Evolutionary conservation across 2,888 invertebrate genomes (phyloP).

Genomic region (Torymus tubicola): DNA sequence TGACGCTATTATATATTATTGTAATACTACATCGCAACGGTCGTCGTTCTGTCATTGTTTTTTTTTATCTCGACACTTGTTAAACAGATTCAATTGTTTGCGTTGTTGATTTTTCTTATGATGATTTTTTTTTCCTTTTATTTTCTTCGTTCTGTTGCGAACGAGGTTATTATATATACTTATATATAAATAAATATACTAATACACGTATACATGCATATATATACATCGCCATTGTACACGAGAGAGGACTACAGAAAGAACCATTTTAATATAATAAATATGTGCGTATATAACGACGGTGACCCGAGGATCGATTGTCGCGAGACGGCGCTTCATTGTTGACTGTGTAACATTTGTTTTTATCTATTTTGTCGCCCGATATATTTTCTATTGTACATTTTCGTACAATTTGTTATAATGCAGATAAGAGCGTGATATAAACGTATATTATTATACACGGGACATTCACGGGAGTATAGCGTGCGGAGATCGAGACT

Average conservation of each 20-base stretch:
- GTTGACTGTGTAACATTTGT: slow-evolving; percentile 57
- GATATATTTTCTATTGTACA: slow-evolving; percentile 60
- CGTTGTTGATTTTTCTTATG: neutral
- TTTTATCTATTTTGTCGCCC: slow-evolving; percentile 54
- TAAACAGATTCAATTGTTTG: slow-evolving; percentile 33
- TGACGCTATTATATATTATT: neutral
- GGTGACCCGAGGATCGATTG: slow-evolving; percentile 41
- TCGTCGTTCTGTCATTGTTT: neutral
- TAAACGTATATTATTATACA: slow-evolving; percentile 52
- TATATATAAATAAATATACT: neutral
- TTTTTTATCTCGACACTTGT: slow-evolving; percentile 27
- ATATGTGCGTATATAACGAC: no score
- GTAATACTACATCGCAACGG: neutral
- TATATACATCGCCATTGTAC: no score
- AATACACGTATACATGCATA: neutral
- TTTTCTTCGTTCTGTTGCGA: slow-evolving; percentile 8
- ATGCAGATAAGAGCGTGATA: slow-evolving; percentile 37
- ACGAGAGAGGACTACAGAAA: no score
- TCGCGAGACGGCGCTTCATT: slow-evolving; percentile 48
- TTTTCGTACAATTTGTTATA: slow-evolving; percentile 62
- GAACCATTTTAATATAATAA: no score
- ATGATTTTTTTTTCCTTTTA: no score
- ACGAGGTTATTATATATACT: neutral
- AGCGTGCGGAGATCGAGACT: slow-evolving; percentile 8
- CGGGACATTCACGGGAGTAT: slow-evolving; percentile 21